Evolutionary conservation across 2,797 vertebrate genomes (phyloP).

Genomic region (Sitta carolinensis): DNA sequence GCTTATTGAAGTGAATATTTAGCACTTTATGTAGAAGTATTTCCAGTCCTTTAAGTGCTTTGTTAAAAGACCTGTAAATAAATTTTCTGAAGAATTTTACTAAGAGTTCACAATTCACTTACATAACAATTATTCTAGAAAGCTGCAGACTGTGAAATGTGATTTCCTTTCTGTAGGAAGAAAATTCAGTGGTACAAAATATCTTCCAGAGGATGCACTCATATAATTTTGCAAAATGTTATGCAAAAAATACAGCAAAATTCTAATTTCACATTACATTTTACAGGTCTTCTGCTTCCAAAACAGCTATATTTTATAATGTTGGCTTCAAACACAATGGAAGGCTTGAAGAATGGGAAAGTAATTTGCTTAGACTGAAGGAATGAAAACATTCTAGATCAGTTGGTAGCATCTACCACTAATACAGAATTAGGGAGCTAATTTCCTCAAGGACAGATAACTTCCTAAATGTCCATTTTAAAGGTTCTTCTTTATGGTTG

Average conservation of each 20-base stretch:
- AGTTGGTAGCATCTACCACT: slow-evolving; percentile 23
- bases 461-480: slow-evolving; percentile 45
- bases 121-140: slow-evolving; percentile 1
- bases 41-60: background rate
- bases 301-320: background rate
- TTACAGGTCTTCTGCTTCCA: background rate
- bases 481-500: slow-evolving; percentile 25
- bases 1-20: slow-evolving; percentile 1
- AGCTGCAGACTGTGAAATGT: background rate
- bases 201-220: background rate
- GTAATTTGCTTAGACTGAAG: slow-evolving; percentile 10
- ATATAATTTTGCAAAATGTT: background rate
- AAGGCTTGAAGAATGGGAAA: background rate
- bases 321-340: background rate
- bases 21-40: background rate
- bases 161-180: background rate
- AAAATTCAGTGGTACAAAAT: background rate
- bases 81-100: slow-evolving; percentile 1
- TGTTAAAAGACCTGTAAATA: background rate
- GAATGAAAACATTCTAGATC: slow-evolving; percentile 11
- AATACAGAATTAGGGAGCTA: slow-evolving; percentile 8
- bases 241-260: background rate
- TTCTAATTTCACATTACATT: background rate
- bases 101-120: background rate
- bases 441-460: slow-evolving; percentile 55